Evolutionary conservation across 64 coral and sea anemone species (phyloP), one percentile per base, ranked within the genome.

Genomic region (Astreopora myriophthalma): DNA sequence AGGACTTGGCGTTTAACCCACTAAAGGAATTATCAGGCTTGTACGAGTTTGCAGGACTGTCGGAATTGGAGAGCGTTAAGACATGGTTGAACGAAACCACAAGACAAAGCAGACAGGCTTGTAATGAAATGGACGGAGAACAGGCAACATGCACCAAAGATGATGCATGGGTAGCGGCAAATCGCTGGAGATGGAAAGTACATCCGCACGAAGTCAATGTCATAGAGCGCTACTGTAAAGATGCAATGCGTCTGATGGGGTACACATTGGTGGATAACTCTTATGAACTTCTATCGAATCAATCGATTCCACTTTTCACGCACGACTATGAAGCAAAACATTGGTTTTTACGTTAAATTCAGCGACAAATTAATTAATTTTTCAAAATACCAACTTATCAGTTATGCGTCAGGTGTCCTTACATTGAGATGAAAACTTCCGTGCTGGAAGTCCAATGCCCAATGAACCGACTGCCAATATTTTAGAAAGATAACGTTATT

Each of bases 131-230:
- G 22, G 57, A 63, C 33, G 79, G 79, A 3, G 57, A 40, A 26
- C 32, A 38, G 25, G 79, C 79, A 0, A 65, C 79, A 3, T 83
- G 52, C 22, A 83, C 79, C 34, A 65, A 64, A 17, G 79, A 83
- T 24, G 79, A 83, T 31, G 69, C 84, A 10, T 49, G 38, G 38
- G 38, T 5, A 13, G 79, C 79, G 11, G 38, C 46, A 24, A 83
- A 83, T 38, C 52, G 79, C 32, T 83, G 79, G 79, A 58, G 79
- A 38, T 83, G 79, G 79, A 38, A 64, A n/a, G 79, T 83, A 0
- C 52, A 83, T 38, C 79, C 79, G 0, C 57, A 64, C 9, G 79
- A 83, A 37, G 65, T 83, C 23, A 57, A 23, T n/a, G 12, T 83
- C 11, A 83, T 83, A 24, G 79, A 83, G 6, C 16, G 39, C n/a